Conservation (phyloP, 2,888 invertebrate species). For the Graphium colonna region DNA sequence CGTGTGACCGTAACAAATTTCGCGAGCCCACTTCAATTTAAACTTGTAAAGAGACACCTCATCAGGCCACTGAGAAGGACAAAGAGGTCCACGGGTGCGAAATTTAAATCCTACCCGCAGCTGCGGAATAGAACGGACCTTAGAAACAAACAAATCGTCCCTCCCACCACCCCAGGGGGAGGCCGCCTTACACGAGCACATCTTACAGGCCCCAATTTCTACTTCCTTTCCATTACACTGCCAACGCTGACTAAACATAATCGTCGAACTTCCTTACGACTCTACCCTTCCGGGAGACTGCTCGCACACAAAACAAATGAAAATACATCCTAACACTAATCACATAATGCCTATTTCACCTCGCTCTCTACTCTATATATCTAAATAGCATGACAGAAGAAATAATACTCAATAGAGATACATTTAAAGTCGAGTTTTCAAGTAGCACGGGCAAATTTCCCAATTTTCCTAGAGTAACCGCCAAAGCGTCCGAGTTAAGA, state of each 20-base stretch:
- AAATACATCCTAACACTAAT: constrained; percentile 46
- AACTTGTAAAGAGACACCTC: constrained; percentile 69
- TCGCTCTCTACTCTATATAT: constrained; percentile 24
- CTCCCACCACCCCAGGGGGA: constrained; percentile 35
- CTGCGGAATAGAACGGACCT: constrained; percentile 65
- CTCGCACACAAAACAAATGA: constrained; percentile 40
- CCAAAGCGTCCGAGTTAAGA: constrained; percentile 76
- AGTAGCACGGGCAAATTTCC: constrained; percentile 45
- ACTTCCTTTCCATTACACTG: constrained; percentile 77
- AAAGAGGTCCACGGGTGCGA: constrained; percentile 62
- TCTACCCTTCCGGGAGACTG: constrained; percentile 74
- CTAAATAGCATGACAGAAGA: constrained; percentile 21
- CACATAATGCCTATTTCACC: constrained; percentile 40
- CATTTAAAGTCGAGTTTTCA: constrained; percentile 30
- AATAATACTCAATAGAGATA: constrained; percentile 17
- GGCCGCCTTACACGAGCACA: constrained; percentile 76
- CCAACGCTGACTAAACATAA: constrained; percentile 78
- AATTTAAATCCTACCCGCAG: constrained; percentile 74
- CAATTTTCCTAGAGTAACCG: constrained; percentile 74
- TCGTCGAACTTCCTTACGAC: constrained; percentile 79
- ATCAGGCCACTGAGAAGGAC: constrained; percentile 66
- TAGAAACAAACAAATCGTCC: constrained; percentile 74
- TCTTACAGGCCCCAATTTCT: constrained; percentile 78
- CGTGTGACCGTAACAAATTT: constrained; percentile 45
- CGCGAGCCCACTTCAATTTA: constrained; percentile 59